phyloP scores from a whole-genome alignment of 2,888 invertebrate genomes.

The Sinotaia quadrata region DNA sequence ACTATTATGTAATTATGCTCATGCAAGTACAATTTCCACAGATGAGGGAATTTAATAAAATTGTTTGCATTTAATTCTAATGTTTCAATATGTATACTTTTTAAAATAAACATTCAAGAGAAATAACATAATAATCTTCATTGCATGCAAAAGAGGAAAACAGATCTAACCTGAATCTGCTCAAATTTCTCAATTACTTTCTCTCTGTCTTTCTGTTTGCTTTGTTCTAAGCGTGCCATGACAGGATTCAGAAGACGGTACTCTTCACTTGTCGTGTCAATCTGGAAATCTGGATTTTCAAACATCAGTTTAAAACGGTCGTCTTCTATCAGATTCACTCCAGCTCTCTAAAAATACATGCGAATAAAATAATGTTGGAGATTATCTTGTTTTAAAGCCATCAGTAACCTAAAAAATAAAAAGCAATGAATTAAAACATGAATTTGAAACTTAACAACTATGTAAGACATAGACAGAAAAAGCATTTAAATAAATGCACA shows the following conservation, averaged over 20 bases:
- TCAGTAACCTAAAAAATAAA: too few relatives aligned
- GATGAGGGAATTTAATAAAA: too few relatives aligned
- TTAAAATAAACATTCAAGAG: neutral
- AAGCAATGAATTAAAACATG: too few relatives aligned
- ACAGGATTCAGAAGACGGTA: constrained; percentile 90
- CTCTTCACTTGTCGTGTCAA: constrained; percentile 89
- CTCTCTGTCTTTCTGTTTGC: constrained; percentile 52
- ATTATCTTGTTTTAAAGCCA: too few relatives aligned
- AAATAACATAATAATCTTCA: neutral
- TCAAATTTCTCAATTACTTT: constrained; percentile 53
- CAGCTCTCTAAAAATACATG: constrained; percentile 33
- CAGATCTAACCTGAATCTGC: constrained; percentile 49
- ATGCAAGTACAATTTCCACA: too few relatives aligned
- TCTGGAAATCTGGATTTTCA: constrained; percentile 91
- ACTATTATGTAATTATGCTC: too few relatives aligned
- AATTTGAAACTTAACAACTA: too few relatives aligned
- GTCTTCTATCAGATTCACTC: constrained; percentile 83
- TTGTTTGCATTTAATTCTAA: too few relatives aligned
- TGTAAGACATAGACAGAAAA: too few relatives aligned
- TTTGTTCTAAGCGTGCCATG: constrained; percentile 84
- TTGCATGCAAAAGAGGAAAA: too few relatives aligned
- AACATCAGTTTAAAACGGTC: constrained; percentile 92
- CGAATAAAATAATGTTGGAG: neutral
- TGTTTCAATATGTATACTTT: neutral
- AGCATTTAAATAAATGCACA: too few relatives aligned